These are phyloP conservation scores for Pseudoatta argentina DNA, from an alignment of 1,140 invertebrate species.

Conservation along the genomic window DNA sequence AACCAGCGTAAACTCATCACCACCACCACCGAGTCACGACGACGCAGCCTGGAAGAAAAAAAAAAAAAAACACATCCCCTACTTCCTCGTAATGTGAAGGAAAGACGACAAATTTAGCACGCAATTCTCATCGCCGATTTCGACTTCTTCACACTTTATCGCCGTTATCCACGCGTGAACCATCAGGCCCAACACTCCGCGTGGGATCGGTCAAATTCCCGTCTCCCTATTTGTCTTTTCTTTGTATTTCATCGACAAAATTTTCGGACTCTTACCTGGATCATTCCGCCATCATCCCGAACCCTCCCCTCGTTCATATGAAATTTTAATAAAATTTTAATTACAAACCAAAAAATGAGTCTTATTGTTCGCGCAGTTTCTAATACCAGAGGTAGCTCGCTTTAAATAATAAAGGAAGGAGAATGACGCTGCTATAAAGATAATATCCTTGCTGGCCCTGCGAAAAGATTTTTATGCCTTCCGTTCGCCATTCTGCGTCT, in stretches of 20 bases:
- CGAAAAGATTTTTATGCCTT: slow-evolving; percentile 25
- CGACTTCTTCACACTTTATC: background rate
- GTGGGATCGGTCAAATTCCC: slow-evolving; percentile 11
- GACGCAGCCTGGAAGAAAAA: slow-evolving; percentile 65
- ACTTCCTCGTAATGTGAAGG: slow-evolving; percentile 35
- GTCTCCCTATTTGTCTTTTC: slow-evolving; percentile 15
- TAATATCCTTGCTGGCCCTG: background rate
- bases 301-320: slow-evolving; percentile 71
- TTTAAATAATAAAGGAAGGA: background rate
- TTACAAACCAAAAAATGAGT: slow-evolving; percentile 70
- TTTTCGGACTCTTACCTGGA: slow-evolving; percentile 57
- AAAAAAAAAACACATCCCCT: slow-evolving; percentile 49
- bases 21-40: slow-evolving; percentile 67
- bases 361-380: background rate
- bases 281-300: slow-evolving; percentile 74
- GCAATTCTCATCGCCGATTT: background rate
- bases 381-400: background rate
- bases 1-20: slow-evolving; percentile 51
- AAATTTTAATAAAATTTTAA: slow-evolving; percentile 84
- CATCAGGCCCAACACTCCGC: slow-evolving; percentile 12
- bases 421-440: background rate
- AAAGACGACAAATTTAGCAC: slow-evolving; percentile 1
- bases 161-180: background rate
- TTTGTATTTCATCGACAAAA: slow-evolving; percentile 52
- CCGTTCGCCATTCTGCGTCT: slow-evolving; percentile 9